These are phyloP conservation scores for Drosophila stalkeri DNA, from an alignment of 2,888 invertebrate species.

Conservation along the genomic window DNA sequence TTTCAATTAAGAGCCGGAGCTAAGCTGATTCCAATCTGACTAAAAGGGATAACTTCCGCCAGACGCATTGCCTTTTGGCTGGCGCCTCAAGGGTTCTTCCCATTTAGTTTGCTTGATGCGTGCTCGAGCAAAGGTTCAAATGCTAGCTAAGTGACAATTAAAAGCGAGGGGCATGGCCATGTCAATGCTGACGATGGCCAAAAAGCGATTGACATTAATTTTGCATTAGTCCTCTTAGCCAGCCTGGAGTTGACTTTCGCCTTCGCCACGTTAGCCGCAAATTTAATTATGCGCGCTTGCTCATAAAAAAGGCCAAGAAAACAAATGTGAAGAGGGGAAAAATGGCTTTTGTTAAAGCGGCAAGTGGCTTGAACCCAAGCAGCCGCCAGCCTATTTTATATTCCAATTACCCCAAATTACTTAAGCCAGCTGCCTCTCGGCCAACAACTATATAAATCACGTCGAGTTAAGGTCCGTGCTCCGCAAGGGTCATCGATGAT, in stretches of 20 bases:
- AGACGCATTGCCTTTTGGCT: conserved; percentile 57
- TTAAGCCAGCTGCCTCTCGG: conserved; percentile 56
- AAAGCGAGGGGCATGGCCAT: conserved; percentile 61
- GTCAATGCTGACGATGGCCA: conserved; percentile 40
- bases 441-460: conserved; percentile 40
- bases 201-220: conserved; percentile 73
- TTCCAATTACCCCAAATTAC: conserved; percentile 76
- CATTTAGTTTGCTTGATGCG: conserved; percentile 33
- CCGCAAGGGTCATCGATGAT: conserved; percentile 33
- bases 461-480: conserved; percentile 18
- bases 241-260: conserved; percentile 37
- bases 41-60: conserved; percentile 78
- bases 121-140: conserved; percentile 53
- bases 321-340: conserved; percentile 16
- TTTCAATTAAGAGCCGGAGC: conserved; percentile 73
- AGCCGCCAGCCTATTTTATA: conserved; percentile 53
- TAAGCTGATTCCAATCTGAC: conserved; percentile 79
- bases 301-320: conserved; percentile 41
- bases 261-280: conserved; percentile 63
- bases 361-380: conserved; percentile 39
- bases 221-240: conserved; percentile 62
- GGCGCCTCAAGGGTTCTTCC: conserved; percentile 42
- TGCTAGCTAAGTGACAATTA: conserved; percentile 61
- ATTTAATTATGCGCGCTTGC: conserved; percentile 71
- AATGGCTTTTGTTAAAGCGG: conserved; percentile 41